phyloP scores from a whole-genome alignment of 2,888 invertebrate species.

The Lithophane ornitopus region DNA sequence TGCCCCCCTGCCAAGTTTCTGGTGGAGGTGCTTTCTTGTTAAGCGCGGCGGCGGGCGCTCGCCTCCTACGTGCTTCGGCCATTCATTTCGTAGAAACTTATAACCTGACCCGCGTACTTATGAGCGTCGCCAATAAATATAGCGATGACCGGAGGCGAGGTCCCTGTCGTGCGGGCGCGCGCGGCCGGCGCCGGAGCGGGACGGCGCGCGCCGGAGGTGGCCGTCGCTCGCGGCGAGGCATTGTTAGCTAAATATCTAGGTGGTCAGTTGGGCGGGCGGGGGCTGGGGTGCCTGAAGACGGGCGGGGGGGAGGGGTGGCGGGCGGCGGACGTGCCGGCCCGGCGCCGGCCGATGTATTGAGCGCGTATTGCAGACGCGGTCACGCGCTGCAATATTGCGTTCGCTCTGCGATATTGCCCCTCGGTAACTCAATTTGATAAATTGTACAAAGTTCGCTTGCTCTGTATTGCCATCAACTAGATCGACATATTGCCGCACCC shows the following conservation, averaged over 20 bases:
- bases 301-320: constrained; percentile 81
- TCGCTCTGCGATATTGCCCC: constrained; percentile 90
- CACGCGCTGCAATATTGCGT: constrained; percentile 91
- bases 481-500: constrained; percentile 77
- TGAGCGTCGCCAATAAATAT: constrained; percentile 91
- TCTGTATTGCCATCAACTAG: constrained; percentile 81
- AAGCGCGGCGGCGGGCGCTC: constrained; percentile 83
- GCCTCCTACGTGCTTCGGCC: constrained; percentile 89
- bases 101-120: constrained; percentile 91
- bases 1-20: constrained; percentile 83
- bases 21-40: constrained; percentile 89
- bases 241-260: constrained; percentile 91
- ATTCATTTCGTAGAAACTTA: constrained; percentile 90
- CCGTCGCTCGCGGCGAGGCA: constrained; percentile 85
- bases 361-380: constrained; percentile 91
- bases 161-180: constrained; percentile 79
- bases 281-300: constrained; percentile 79
- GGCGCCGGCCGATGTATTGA: constrained; percentile 91
- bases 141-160: constrained; percentile 89
- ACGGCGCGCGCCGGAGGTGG: constrained; percentile 77
- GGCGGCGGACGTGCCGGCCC: constrained; percentile 87
- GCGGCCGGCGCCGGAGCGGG: constrained; percentile 76
- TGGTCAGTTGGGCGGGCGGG: constrained; percentile 88
- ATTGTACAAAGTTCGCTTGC: constrained; percentile 88
- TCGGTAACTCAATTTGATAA: constrained; percentile 90